These are phyloP conservation scores for Synchiropus splendidus DNA, from an alignment of 2,113 vertebrate species.

Conservation along the genomic window DNA sequence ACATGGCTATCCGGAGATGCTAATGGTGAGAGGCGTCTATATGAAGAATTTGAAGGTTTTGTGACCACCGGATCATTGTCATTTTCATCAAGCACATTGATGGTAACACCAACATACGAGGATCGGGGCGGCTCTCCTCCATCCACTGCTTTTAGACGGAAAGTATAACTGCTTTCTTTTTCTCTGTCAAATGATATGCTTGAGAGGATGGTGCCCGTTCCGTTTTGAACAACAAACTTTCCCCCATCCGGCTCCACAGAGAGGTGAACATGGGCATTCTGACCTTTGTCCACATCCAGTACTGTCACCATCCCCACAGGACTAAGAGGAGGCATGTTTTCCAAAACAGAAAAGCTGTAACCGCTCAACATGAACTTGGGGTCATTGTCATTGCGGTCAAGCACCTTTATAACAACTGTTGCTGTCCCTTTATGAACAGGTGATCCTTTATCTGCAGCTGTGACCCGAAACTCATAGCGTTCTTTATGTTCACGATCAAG, in stretches of 20 bases:
- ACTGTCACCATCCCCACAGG: constrained; percentile 98
- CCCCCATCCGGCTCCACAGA: constrained; percentile 91
- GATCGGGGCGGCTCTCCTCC: constrained; percentile 88
- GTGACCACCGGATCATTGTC: constrained; percentile 95
- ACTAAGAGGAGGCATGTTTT: constrained; percentile 95
- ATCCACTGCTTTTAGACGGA: constrained; percentile 90
- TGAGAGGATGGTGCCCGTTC: constrained; percentile 93
- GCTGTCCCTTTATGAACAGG: constrained; percentile 90
- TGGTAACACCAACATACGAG: constrained; percentile 91
- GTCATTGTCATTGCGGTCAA: constrained; percentile 96
- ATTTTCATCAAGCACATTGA: constrained; percentile 96
- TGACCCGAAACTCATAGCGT: constrained; percentile 86
- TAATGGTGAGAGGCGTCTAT: constrained; percentile 79
- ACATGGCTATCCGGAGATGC: constrained; percentile 86
- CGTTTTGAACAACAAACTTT: constrained; percentile 96
- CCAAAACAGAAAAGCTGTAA: constrained; percentile 97
- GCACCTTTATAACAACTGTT: constrained; percentile 84
- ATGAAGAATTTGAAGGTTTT: constrained; percentile 90
- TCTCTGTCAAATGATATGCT: constrained; percentile 96
- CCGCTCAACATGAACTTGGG: constrained; percentile 97
- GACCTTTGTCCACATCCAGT: constrained; percentile 88
- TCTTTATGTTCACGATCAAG: constrained; percentile 90
- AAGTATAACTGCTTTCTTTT: constrained; percentile 95
- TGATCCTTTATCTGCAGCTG: constrained; percentile 87
- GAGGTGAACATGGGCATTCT: constrained; percentile 86